Evolutionary conservation across 1,140 invertebrate genomes (phyloP), one percentile per base, ranked within the genome.

Genomic region (Samia ricini): DNA sequence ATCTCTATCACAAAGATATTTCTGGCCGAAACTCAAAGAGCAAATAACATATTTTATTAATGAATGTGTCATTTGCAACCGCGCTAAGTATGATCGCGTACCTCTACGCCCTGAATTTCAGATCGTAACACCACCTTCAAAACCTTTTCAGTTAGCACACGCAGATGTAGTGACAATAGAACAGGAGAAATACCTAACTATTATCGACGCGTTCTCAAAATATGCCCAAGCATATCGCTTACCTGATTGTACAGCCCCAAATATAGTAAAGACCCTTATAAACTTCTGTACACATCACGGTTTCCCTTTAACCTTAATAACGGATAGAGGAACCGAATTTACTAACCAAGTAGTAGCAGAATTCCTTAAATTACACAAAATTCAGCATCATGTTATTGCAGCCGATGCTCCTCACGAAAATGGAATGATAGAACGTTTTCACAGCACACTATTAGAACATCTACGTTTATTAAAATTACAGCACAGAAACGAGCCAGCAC

Each of bases 41-140:
- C 26, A 57, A 6, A 57, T 57, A 18, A 57, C 56, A 20, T 36
- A 57, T 19, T 57, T 36, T 57, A 57, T 57, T 29, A 57, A 57
- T 24, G 56, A 57, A 42, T 57, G 56, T 24, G 21, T 29, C 3
- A 42, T 57, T 19, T 57, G 56, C 36, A 29, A 29, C n/a, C 29
- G 36, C 19, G 26, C 56, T 20, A 57, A 57, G 19, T 57, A 57
- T 48, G 56, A 57, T 57, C 15, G 56, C 7, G 36, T 36, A n/a
- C 56, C 56, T 15, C 29, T 57, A 15, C 29, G 19, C 8, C 29
- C 12, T n/a, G 26, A 57, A 36, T 57, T 57, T 42, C 10, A 57
- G 7, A 10, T 57, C 18, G 56, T 57, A 15, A 26, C 56, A 8
- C 33, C 56, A 2, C 26, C 56, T 29, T 19, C 26, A 20, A 57